phyloP scores from a whole-genome alignment of 2,797 vertebrate genomes.

The Manis pentadactyla region DNA sequence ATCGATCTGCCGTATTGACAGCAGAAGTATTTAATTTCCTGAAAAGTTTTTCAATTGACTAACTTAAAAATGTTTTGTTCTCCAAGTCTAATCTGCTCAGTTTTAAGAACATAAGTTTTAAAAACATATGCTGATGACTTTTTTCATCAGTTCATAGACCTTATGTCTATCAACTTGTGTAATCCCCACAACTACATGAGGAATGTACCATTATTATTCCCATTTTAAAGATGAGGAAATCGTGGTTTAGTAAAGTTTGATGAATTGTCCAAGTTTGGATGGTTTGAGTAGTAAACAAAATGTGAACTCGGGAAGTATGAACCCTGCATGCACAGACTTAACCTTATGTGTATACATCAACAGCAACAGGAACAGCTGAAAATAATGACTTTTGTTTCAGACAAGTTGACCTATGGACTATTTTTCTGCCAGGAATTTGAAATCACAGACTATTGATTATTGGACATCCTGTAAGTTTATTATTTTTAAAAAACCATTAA shows the following conservation, averaged over 20 bases:
- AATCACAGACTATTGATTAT: neutral
- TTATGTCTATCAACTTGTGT: neutral
- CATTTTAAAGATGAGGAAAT: neutral
- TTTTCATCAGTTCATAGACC: neutral
- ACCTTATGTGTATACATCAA: neutral
- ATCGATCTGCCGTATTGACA: neutral
- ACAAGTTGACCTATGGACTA: neutral
- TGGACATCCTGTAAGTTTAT: neutral
- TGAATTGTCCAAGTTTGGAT: neutral
- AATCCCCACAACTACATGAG: neutral
- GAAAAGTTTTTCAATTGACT: neutral
- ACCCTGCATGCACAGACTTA: neutral
- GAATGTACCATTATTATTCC: neutral
- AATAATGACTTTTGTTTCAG: neutral
- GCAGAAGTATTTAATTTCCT: neutral
- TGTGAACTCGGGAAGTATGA: neutral
- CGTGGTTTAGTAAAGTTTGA: neutral
- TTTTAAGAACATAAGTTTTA: neutral
- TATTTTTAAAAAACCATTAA: neutral
- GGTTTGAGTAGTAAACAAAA: neutral
- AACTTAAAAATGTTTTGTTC: slow-evolving; percentile 3
- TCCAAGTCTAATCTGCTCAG: neutral
- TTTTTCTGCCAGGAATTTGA: neutral
- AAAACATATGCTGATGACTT: neutral
- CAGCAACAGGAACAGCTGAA: neutral